Percentiles rank a stretch among this genome's conserved stretches.
Conservation (phyloP, 2,797 vertebrate genomes). For the Gorsachius magnificus region DNA sequence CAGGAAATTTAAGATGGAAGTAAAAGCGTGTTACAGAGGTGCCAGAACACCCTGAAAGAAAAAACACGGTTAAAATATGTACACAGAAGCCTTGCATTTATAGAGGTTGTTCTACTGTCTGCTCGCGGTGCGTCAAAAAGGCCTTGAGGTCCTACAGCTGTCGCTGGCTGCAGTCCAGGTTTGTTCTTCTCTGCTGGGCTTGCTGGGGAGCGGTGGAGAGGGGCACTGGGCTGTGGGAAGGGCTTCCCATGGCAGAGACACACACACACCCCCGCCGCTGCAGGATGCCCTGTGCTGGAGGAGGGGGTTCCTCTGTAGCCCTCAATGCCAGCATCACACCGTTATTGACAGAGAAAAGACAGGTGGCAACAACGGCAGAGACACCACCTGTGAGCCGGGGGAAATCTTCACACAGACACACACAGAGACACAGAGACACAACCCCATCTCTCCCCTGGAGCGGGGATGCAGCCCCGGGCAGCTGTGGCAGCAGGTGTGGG, state of each 20-base stretch:
- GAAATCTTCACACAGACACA: not conserved
- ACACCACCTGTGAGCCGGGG: not conserved
- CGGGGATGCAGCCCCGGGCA: not conserved
- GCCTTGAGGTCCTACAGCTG: slow-evolving; percentile 18
- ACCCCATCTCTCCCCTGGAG: not conserved
- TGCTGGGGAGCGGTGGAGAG: not conserved
- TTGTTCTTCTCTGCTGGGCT: accelerated
- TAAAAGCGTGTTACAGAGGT: not conserved
- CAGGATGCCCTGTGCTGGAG: not conserved
- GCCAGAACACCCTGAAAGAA: not conserved
- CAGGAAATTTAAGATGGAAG: not conserved
- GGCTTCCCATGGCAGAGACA: not conserved
- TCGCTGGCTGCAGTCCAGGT: not conserved
- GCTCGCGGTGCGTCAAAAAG: not conserved
- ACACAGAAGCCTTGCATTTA: slow-evolving; percentile 14
- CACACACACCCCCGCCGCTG: accelerated
- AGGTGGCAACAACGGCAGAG: not conserved
- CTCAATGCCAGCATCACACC: accelerated
- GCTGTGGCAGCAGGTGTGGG: slow-evolving; percentile 35
- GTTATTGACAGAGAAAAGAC: not conserved
- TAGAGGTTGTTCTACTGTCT: not conserved
- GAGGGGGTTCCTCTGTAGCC: not conserved
- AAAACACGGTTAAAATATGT: not conserved
- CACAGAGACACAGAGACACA: not conserved
- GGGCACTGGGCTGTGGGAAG: not conserved